Evolutionary conservation across 1,140 invertebrate genomes (phyloP).

Genomic region (Ostrea denselamellosa): DNA sequence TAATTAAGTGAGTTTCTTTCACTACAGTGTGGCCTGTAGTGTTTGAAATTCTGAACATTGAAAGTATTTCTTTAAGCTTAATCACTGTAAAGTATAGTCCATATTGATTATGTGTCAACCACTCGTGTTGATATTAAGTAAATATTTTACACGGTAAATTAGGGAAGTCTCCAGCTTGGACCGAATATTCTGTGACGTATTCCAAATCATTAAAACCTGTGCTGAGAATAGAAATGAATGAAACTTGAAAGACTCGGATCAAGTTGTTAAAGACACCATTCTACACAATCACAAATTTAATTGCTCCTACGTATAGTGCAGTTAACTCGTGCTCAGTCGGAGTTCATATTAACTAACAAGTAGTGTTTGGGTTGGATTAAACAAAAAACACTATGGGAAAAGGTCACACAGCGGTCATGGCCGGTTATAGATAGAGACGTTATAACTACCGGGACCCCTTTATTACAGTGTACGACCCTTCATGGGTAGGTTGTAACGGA

Average conservation of each 20-base stretch:
- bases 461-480: neutral
- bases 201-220: neutral
- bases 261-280: neutral
- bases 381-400: neutral
- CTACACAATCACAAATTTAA: neutral
- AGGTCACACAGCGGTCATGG: neutral
- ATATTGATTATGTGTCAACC: neutral
- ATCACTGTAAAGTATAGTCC: neutral
- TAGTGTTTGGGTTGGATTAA: neutral
- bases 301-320: neutral
- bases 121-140: neutral
- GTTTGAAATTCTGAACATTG: too few relatives aligned
- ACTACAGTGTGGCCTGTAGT: too few relatives aligned
- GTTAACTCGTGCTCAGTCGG: neutral
- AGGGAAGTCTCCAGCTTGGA: neutral
- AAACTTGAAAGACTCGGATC: neutral
- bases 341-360: neutral
- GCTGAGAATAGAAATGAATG: neutral
- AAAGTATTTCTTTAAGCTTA: neutral
- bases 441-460: neutral
- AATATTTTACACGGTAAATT: neutral
- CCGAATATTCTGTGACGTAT: neutral
- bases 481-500: neutral
- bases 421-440: neutral
- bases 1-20: too few relatives aligned